Base-by-base conservation (phyloP, 2,888 invertebrate genomes). In the Heterodera filipjevi region DNA sequence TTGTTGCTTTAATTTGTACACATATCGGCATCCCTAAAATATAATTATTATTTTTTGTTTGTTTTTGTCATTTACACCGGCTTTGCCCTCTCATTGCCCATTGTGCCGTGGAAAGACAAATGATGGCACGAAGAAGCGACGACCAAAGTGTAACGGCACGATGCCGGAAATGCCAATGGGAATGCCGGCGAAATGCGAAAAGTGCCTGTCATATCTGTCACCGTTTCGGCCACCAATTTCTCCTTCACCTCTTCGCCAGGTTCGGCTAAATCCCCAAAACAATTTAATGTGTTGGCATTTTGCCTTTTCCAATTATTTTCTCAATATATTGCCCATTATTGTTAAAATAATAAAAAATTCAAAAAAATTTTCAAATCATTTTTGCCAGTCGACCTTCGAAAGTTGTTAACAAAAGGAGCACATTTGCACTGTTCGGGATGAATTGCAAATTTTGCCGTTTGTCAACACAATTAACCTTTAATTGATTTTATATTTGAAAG, bases 61-160 rank as follows among this genome's bases (percentile, higher is more conserved):
- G n/a, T 3, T 5, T 0, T 59, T n/a, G n/a, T n/a, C n/a, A n/a
- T 59, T n/a, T 27, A n/a, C n/a, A 59, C 59, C n/a, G 59, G 59
- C 12, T 59, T 59, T 59, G 59, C 27, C 22, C 59, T 59, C 0
- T 59, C n/a, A n/a, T n/a, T n/a, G 59, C 3, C 59, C 59, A 27
- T 2, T 27, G 59, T 27, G n/a, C 59, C 59, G 22, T 27, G 27
- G 12, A 27, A 59, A 5, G 59, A 59, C 59, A 27, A 59, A 59
- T 59, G 59, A 3, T 59, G 59, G 59, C 59, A 59, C 22, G n/a
- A n/a, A 3, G 59, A 27, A 27, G 59, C 19, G 22, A 59, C 59
- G n/a, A 59, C n/a, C 59, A 59, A 59, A 59, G 59, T 59, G 59
- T 59, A 59, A n/a, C 59, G 59, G n/a, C 59, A 59, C 59, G n/a